Evolutionary conservation across 2,888 invertebrate species (phyloP).

Genomic region (Thecocarcelia acutangulata): DNA sequence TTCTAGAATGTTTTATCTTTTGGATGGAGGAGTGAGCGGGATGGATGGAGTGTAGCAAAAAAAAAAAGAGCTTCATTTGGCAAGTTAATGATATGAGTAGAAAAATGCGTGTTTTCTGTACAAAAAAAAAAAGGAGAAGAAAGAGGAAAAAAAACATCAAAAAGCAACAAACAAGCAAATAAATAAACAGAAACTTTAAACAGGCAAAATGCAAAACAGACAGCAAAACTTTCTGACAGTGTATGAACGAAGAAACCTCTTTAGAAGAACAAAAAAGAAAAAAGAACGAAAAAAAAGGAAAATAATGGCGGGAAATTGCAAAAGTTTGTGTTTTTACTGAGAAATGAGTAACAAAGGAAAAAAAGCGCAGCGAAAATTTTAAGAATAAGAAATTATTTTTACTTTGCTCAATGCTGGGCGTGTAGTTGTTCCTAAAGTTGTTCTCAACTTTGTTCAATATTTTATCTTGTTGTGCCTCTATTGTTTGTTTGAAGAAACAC

Average conservation of each 20-base stretch:
- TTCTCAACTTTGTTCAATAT: constrained; percentile 21
- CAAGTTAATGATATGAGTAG: constrained; percentile 61
- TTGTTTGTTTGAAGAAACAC: constrained; percentile 22
- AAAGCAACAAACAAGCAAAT: not conserved
- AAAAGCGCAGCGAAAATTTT: constrained; percentile 33
- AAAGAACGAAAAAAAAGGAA: too few species aligned
- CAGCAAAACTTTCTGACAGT: constrained; percentile 47
- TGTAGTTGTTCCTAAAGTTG: constrained; percentile 25
- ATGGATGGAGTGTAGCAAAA: too few species aligned
- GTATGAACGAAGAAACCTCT: constrained; percentile 10
- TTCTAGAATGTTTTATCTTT: too few species aligned
- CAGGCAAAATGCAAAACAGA: constrained; percentile 38
- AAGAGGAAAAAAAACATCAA: too few species aligned
- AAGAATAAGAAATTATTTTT: constrained; percentile 20
- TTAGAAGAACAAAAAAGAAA: constrained; percentile 25
- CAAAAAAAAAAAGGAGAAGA: too few species aligned
- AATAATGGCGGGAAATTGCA: constrained; percentile 63
- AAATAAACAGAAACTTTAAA: constrained; percentile 37
- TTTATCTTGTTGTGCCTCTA: constrained; percentile 30
- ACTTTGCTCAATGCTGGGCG: constrained; percentile 17
- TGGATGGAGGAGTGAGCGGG: too few species aligned
- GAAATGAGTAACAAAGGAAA: constrained; percentile 13
- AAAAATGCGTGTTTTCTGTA: constrained; percentile 46
- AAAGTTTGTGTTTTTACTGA: constrained; percentile 55
- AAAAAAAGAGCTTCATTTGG: constrained; percentile 14